Evolutionary conservation across 2,113 vertebrate genomes (phyloP).

Genomic region (Ctenomys sociabilis): DNA sequence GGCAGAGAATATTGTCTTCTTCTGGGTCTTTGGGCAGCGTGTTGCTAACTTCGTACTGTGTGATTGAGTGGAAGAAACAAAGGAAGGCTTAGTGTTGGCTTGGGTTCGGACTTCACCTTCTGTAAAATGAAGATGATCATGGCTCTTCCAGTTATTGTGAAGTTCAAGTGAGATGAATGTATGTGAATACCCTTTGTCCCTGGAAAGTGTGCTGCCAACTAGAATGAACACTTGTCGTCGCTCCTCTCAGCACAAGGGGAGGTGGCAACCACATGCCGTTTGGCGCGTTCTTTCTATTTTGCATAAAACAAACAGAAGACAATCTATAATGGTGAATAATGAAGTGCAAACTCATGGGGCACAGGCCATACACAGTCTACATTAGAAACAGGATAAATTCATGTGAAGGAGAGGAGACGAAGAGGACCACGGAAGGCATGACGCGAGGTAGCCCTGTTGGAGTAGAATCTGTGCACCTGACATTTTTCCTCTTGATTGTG

Average conservation of each 20-base stretch:
- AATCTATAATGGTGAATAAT: neutral
- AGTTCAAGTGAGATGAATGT: neutral
- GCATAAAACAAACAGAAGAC: neutral
- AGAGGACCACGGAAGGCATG: fast-evolving
- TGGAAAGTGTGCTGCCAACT: neutral
- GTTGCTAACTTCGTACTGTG: too few species aligned
- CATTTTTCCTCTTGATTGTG: neutral
- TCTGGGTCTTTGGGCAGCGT: fast-evolving
- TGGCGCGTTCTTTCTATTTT: neutral
- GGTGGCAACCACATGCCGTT: neutral
- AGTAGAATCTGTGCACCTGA: fast-evolving
- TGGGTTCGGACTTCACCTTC: neutral
- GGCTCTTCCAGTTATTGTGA: neutral
- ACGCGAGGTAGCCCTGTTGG: neutral
- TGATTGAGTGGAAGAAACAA: neutral
- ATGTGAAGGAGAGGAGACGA: too few species aligned
- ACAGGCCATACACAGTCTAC: neutral
- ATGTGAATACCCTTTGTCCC: neutral
- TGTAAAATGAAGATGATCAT: neutral
- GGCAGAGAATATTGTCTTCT: too few species aligned
- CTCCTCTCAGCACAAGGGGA: neutral
- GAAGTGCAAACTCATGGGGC: neutral
- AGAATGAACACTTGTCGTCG: neutral
- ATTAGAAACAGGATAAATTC: neutral
- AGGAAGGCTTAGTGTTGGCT: neutral